A percentile compares a stretch with the other conserved stretches of the same genome.
These are phyloP conservation scores for Coregonus sp. DNA, from an alignment of 2,797 vertebrate species.

Conservation along the genomic window DNA sequence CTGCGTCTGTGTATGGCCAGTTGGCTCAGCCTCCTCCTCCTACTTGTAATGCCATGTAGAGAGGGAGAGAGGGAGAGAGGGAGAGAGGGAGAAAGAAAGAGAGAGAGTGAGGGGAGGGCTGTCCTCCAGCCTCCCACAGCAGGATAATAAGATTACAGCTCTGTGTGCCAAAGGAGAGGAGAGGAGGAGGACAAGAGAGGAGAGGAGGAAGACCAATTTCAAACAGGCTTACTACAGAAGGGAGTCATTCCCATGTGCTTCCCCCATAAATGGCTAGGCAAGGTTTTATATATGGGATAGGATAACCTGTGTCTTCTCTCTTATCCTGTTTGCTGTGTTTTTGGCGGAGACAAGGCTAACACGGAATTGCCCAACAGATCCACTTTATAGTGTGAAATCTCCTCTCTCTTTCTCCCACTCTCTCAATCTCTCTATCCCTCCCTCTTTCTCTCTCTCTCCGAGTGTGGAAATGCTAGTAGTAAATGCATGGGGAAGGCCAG, in stretches of 20 bases:
- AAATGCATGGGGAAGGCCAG: not conserved
- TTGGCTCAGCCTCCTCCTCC: conserved; percentile 7
- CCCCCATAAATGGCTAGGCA: conserved; percentile 8
- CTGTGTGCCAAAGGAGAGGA: conserved; percentile 27
- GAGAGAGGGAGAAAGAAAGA: not conserved
- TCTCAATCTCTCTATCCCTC: conserved; percentile 18
- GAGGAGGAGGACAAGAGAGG: not conserved
- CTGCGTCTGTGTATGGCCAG: not conserved
- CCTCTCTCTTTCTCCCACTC: conserved; percentile 26
- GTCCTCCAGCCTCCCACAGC: conserved; percentile 49
- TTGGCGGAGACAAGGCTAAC: conserved; percentile 38
- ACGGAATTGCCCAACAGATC: conserved; percentile 39
- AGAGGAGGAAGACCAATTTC: conserved; percentile 5
- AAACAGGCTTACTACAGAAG: not conserved
- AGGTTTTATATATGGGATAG: not conserved
- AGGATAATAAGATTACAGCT: conserved; percentile 71
- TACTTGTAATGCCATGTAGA: conserved; percentile 15
- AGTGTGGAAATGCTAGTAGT: not conserved
- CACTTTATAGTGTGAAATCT: conserved; percentile 19
- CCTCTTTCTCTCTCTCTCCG: not conserved
- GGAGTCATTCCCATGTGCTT: not conserved
- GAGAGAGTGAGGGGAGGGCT: conserved; percentile 6
- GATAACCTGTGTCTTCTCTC: conserved; percentile 1
- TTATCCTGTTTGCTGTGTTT: conserved; percentile 26
- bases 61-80: conserved; percentile 3